These are phyloP conservation scores for Apostichopus californicus DNA, from an alignment of 35 echinoderm and acorn worm genomes.

Conservation along the genomic window DNA sequence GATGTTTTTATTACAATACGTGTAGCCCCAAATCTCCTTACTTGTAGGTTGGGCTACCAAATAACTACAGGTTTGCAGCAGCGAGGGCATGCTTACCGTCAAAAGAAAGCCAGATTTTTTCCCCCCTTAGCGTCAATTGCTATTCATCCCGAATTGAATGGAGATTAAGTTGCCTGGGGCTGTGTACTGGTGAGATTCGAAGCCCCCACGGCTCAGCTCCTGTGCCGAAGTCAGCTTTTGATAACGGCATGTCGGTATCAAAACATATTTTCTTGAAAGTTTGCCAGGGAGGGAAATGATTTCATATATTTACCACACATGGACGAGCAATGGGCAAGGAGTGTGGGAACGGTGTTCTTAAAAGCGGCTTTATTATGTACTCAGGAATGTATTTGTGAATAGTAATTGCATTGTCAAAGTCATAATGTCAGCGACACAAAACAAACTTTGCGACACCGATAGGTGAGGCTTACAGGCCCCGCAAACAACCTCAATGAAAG, in stretches of 20 bases:
- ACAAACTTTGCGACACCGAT: constrained; percentile 20
- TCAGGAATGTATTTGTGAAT: constrained; percentile 17
- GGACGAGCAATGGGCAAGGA: neutral
- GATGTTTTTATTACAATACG: too few relatives aligned
- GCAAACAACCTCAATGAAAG: constrained; percentile 29
- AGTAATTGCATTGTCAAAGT: constrained; percentile 45
- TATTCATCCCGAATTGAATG: neutral
- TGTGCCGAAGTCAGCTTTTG: neutral
- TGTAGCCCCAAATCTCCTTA: too few relatives aligned
- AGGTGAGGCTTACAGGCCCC: constrained; percentile 6
- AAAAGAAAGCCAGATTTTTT: too few relatives aligned
- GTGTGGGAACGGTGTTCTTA: constrained; percentile 12
- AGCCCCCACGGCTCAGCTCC: neutral
- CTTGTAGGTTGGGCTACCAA: too few relatives aligned
- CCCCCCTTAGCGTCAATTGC: neutral
- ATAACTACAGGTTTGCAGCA: too few relatives aligned
- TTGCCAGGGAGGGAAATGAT: neutral
- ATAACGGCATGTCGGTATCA: constrained; percentile 17
- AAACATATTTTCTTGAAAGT: constrained; percentile 29
- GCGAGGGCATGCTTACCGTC: too few relatives aligned
- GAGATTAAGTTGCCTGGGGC: constrained; percentile 22
- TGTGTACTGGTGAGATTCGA: constrained; percentile 17
- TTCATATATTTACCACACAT: neutral
- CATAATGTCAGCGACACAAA: constrained; percentile 38
- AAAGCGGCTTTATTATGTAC: constrained; percentile 1